A percentile compares a stretch with the other conserved stretches of the same genome.
These are phyloP conservation scores for Centropus unirufus DNA, from an alignment of 2,113 vertebrate species.

Conservation along the genomic window DNA sequence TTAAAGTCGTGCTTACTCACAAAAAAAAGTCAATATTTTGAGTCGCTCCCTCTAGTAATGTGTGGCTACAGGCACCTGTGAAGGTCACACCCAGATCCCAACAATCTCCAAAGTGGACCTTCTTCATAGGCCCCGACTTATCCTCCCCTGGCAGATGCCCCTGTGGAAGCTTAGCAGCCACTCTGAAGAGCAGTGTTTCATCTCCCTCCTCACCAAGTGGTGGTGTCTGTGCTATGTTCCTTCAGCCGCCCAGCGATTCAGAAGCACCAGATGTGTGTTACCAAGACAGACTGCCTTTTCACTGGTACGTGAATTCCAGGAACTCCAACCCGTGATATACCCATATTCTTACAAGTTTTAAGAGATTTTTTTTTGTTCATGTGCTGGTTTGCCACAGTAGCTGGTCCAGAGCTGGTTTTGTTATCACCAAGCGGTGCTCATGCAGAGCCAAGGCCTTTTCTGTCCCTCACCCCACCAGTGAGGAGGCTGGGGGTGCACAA, in stretches of 20 bases:
- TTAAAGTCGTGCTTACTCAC: neutral
- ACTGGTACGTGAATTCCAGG: no score
- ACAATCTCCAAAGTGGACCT: neutral
- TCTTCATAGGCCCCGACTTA: neutral
- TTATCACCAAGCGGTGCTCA: neutral
- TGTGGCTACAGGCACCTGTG: neutral
- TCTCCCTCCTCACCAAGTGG: neutral
- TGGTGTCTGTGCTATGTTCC: neutral
- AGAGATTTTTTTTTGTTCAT: no score
- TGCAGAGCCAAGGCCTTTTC: neutral
- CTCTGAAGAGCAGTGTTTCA: neutral
- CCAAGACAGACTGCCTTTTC: no score
- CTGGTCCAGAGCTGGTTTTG: neutral
- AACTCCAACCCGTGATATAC: no score
- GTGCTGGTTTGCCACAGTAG: no score
- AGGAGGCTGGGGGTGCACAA: neutral
- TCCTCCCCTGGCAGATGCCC: neutral
- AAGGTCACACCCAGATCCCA: neutral
- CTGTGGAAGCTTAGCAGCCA: neutral
- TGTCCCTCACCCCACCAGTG: neutral
- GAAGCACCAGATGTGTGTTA: neutral
- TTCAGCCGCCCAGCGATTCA: neutral
- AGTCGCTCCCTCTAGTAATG: neutral
- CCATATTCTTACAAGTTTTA: no score
- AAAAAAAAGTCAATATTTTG: neutral